Evolutionary conservation across 2,888 invertebrate genomes (phyloP).

Genomic region (Hirtodrosophila confusa): DNA sequence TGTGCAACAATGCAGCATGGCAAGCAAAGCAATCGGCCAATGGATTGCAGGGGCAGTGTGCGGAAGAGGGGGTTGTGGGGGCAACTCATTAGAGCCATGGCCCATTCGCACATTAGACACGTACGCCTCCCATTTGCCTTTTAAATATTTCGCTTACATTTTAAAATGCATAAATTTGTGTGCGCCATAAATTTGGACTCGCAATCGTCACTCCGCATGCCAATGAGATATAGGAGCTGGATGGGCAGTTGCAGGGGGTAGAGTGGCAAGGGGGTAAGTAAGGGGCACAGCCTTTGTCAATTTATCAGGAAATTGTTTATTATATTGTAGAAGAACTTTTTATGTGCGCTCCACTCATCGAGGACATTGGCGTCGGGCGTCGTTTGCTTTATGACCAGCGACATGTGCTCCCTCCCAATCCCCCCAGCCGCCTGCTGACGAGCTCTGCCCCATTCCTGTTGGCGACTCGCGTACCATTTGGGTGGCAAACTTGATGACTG

Average conservation of each 20-base stretch:
- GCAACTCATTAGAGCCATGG: slow-evolving; percentile 54
- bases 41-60: slow-evolving; percentile 21
- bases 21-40: slow-evolving; percentile 43
- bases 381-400: slow-evolving; percentile 62
- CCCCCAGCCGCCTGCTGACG: neutral
- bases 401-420: slow-evolving; percentile 13
- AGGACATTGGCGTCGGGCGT: slow-evolving; percentile 53
- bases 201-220: slow-evolving; percentile 60
- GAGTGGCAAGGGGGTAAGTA: neutral
- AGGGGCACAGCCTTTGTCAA: slow-evolving; percentile 41
- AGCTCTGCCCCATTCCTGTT: slow-evolving; percentile 8
- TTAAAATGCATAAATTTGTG: slow-evolving; percentile 74
- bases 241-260: neutral
- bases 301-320: slow-evolving; percentile 78
- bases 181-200: slow-evolving; percentile 60
- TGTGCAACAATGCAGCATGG: slow-evolving; percentile 73
- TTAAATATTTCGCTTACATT: slow-evolving; percentile 66
- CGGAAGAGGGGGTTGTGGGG: no score
- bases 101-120: slow-evolving; percentile 76
- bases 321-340: slow-evolving; percentile 71
- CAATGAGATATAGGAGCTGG: slow-evolving; percentile 53
- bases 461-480: slow-evolving; percentile 46
- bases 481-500: slow-evolving; percentile 59
- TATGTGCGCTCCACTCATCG: slow-evolving; percentile 60
- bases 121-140: slow-evolving; percentile 58